Percentiles rank a stretch among this genome's conserved stretches.
These are phyloP conservation scores for Sebastes jordani DNA, from an alignment of 2,797 vertebrate genomes.

Conservation along the genomic window DNA sequence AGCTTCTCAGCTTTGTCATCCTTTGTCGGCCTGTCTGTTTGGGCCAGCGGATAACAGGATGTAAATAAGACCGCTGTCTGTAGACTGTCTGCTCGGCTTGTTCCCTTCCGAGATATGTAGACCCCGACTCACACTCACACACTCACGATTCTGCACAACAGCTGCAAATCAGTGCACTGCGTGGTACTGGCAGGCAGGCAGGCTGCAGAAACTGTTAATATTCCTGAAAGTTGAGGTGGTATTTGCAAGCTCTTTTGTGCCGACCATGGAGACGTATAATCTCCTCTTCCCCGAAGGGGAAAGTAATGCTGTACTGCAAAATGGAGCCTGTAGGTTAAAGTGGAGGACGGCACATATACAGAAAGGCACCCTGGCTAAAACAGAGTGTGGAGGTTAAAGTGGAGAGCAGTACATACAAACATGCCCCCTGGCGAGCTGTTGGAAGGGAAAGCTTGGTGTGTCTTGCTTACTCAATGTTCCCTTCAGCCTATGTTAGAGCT, in stretches of 20 bases:
- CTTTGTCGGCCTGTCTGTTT: slow-evolving; percentile 60
- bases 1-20: slow-evolving; percentile 52
- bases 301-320: slow-evolving; percentile 48
- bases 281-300: slow-evolving; percentile 44
- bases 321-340: slow-evolving; percentile 57
- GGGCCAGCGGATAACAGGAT: slow-evolving; percentile 51
- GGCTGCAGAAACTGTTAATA: slow-evolving; percentile 9
- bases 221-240: slow-evolving; percentile 43
- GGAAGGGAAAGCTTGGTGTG: not conserved
- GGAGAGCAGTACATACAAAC: slow-evolving; percentile 37
- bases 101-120: slow-evolving; percentile 57
- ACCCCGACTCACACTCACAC: slow-evolving; percentile 21
- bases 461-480: not conserved
- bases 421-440: slow-evolving; percentile 16
- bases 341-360: slow-evolving; percentile 49
- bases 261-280: slow-evolving; percentile 34
- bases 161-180: slow-evolving; percentile 39
- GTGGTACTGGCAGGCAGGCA: slow-evolving; percentile 13
- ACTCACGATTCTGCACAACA: slow-evolving; percentile 21
- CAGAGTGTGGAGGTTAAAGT: slow-evolving; percentile 46
- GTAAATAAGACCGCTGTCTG: slow-evolving; percentile 67
- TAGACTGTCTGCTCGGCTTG: slow-evolving; percentile 49
- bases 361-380: slow-evolving; percentile 46
- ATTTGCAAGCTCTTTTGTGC: slow-evolving; percentile 39
- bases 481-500: not conserved